Evolutionary conservation across 1,140 invertebrate genomes (phyloP).

Genomic region (Latrodectus geometricus): DNA sequence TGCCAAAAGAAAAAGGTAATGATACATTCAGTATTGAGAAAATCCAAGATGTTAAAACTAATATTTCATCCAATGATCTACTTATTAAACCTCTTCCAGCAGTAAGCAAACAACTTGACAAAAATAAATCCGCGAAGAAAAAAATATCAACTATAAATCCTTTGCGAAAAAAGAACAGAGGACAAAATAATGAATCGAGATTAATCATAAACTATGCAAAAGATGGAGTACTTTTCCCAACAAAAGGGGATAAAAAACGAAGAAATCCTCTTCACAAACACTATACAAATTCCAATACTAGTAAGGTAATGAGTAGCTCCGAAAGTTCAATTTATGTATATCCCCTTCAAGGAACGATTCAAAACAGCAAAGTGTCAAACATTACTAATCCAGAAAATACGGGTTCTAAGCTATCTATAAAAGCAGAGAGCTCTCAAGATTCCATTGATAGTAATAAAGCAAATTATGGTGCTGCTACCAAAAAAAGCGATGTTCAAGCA

Average conservation of each 20-base stretch:
- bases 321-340: conserved; percentile 9
- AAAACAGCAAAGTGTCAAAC: not conserved
- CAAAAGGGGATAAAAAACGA: not conserved
- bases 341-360: conserved; percentile 2
- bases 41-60: no score
- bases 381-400: no score
- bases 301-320: not conserved
- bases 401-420: no score
- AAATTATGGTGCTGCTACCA: not conserved
- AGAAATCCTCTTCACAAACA: not conserved
- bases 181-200: not conserved
- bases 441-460: not conserved
- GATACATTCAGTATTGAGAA: not conserved
- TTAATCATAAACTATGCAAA: not conserved
- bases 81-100: no score
- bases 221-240: not conserved
- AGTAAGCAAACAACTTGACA: not conserved
- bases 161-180: not conserved
- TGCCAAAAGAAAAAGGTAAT: not conserved
- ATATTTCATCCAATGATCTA: no score
- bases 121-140: not conserved
- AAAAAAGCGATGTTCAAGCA: not conserved
- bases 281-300: not conserved
- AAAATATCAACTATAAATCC: not conserved
- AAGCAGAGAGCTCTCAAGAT: no score